Percentiles rank a stretch among this genome's conserved stretches.
Evolutionary conservation across 2,888 invertebrate species (phyloP).

Genomic region (Holacanthella duospinosa): DNA sequence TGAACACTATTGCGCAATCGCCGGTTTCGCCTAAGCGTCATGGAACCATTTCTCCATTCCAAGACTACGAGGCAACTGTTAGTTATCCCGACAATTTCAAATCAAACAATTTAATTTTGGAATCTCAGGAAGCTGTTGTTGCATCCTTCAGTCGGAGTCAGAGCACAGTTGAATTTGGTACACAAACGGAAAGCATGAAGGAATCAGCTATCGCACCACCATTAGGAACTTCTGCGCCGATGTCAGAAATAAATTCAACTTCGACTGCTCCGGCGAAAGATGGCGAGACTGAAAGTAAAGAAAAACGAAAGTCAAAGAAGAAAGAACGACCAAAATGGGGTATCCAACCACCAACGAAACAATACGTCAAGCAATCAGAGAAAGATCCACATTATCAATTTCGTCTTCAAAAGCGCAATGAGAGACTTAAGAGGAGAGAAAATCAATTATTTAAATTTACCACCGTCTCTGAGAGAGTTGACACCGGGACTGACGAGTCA

Average conservation of each 20-base stretch:
- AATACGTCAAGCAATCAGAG: constrained; percentile 80
- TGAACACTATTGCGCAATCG: not conserved
- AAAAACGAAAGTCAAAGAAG: constrained; percentile 20
- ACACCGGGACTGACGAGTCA: not conserved
- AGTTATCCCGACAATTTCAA: not conserved
- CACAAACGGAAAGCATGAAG: not conserved
- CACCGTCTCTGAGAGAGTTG: not conserved
- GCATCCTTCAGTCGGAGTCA: too few species aligned
- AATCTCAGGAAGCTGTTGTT: not conserved
- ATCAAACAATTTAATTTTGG: not conserved
- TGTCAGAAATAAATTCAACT: not conserved
- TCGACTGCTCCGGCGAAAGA: not conserved
- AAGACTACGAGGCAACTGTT: not conserved
- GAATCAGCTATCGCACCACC: not conserved
- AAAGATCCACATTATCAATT: constrained; percentile 67
- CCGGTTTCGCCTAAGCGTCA: not conserved
- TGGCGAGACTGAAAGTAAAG: not conserved
- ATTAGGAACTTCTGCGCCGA: not conserved
- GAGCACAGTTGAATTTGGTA: not conserved
- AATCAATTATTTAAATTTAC: not conserved
- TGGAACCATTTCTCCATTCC: not conserved
- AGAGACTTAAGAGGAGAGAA: constrained; percentile 28
- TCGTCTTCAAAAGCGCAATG: constrained; percentile 28
- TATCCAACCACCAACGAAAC: constrained; percentile 49
- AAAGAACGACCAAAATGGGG: constrained; percentile 43